These are phyloP conservation scores for Lottia gigantea DNA, from an alignment of 2,888 invertebrate species.

Conservation along the genomic window DNA sequence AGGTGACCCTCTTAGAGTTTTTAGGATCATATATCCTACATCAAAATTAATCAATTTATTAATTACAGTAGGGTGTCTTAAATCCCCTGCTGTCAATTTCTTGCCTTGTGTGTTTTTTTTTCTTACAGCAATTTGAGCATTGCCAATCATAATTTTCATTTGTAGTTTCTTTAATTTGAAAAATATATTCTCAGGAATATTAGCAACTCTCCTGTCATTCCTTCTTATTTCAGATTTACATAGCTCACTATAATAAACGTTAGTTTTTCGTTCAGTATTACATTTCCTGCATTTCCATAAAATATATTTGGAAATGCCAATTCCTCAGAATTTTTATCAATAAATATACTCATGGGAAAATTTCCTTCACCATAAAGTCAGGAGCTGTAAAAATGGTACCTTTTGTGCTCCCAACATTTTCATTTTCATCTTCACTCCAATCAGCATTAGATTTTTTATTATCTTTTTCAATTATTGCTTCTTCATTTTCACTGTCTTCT, in stretches of 20 bases:
- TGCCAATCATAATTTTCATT: constrained; percentile 5
- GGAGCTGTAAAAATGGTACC: neutral
- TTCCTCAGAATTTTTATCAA: constrained; percentile 1
- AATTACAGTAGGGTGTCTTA: neutral
- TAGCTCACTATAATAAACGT: neutral
- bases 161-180: neutral
- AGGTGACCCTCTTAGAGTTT: constrained; percentile 22
- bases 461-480: neutral
- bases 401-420: neutral
- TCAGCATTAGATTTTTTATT: neutral
- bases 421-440: neutral
- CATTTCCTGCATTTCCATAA: neutral
- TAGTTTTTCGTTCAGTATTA: neutral
- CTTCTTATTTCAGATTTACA: neutral
- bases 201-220: neutral
- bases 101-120: neutral
- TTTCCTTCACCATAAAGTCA: neutral
- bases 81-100: neutral
- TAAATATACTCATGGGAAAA: neutral
- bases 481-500: constrained; percentile 23
- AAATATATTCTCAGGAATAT: neutral
- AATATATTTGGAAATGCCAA: constrained; percentile 1
- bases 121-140: neutral
- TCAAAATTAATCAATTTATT: constrained; percentile 1
- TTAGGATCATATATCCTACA: constrained; percentile 24